Evolutionary conservation across 2,113 vertebrate genomes (phyloP), one percentile per base, ranked within the genome.

Genomic region (Trichomycterus rosablanca): DNA sequence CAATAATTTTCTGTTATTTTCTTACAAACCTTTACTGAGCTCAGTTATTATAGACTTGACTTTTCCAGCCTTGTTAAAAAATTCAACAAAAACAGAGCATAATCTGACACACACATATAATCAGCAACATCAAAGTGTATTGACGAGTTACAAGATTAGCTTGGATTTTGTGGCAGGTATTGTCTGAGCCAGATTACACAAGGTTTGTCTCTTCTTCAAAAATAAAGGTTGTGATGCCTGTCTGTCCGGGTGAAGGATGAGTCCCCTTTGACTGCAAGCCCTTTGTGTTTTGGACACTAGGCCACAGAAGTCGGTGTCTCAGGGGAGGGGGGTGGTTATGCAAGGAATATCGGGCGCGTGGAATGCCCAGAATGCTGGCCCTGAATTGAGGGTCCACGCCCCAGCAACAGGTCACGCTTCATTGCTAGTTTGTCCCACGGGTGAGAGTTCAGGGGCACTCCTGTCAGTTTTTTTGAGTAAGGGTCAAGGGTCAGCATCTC

Each of bases 361-460:
- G 84, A 84, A 87, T 84, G 78, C 7, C 37, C 71, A 84, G 84
- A 86, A 87, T 84, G 81, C 63, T 53, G 68, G 63, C 11, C 63
- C 54, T 42, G 23, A 54, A 76, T 68, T 59, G 68, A 45, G 48
- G 30, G 14, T 63, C 69, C 59, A 54, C 62, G 32, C 55, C 69
- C 72, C 59, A 58, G 70, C 1, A 57, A 61, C 80, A 75, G 73
- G 81, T 83, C 80, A 86, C 59, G 73, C 81, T 81, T 74, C 74
- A 78, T 48, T 4, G 60, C 74, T 74, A 79, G 79, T 79, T 59
- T 74, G 28, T 79, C 82, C 70, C 72, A 68, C 23, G 68, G 80
- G 79, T 81, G 74, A 50, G 63, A 81, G 84, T 76, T 80, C 82
- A 83, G 74, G 65, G 24, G 64, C 70, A 76, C 75, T 80, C 75